Evolutionary conservation across 2,113 vertebrate genomes (phyloP).

Genomic region (Brachyhypopomus gauderio): DNA sequence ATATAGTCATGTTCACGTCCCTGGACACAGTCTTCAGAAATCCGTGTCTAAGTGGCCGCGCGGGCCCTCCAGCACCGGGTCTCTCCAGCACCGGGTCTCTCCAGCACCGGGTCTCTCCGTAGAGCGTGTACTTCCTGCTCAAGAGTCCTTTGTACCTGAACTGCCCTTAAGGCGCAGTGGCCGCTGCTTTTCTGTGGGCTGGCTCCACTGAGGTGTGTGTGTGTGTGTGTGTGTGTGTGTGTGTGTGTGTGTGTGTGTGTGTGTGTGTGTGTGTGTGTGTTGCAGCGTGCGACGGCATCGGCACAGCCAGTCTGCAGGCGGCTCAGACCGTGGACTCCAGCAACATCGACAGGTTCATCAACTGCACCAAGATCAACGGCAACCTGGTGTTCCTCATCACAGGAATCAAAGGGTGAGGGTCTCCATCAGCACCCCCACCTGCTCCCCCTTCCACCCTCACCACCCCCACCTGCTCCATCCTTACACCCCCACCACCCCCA

Average conservation of each 20-base stretch:
- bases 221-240: slow-evolving; percentile 5
- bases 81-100: too few relatives aligned
- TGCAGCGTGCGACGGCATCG: slow-evolving; percentile 94
- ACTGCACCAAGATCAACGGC: slow-evolving; percentile 99
- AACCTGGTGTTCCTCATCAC: slow-evolving; percentile 98
- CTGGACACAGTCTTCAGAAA: too few relatives aligned
- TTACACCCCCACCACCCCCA: not conserved
- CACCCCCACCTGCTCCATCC: too few relatives aligned
- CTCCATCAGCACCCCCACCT: too few relatives aligned
- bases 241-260: not conserved
- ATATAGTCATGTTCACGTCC: too few relatives aligned
- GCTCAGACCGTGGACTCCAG: slow-evolving; percentile 96
- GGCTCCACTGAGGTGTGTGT: not conserved
- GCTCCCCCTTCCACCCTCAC: too few relatives aligned
- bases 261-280: slow-evolving; percentile 31
- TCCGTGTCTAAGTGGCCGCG: too few relatives aligned
- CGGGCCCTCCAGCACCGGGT: too few relatives aligned
- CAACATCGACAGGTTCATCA: slow-evolving; percentile 97
- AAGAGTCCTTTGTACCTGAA: not conserved
- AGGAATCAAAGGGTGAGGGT: slow-evolving; percentile 93
- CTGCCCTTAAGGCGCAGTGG: not conserved
- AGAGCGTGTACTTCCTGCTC: not conserved
- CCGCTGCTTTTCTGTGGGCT: not conserved
- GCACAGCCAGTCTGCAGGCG: slow-evolving; percentile 86
- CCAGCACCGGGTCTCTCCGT: too few relatives aligned